Percentiles rank a stretch among this genome's conserved stretches.
phyloP scores from a whole-genome alignment of 1,140 invertebrate genomes.

The Oppia nitens region DNA sequence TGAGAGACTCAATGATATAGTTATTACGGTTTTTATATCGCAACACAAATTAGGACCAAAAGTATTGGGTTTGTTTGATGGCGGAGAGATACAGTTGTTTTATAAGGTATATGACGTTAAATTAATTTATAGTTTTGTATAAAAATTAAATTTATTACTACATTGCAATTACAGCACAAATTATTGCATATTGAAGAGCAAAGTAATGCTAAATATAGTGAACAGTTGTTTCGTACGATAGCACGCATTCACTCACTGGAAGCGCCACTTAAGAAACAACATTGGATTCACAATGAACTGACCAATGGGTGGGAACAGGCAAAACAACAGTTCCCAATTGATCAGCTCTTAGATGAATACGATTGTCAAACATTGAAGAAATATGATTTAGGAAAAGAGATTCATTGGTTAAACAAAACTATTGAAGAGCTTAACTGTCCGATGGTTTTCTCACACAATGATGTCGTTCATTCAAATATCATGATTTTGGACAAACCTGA shows the following conservation, averaged over 20 bases:
- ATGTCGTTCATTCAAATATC: too few species aligned
- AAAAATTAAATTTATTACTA: background rate
- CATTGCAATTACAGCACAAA: background rate
- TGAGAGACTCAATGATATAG: conserved; percentile 8
- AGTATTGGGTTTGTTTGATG: conserved; percentile 3
- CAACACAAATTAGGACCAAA: conserved; percentile 2
- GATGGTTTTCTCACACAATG: too few species aligned
- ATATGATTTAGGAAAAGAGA: background rate
- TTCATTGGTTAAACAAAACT: background rate
- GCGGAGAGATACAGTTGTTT: background rate
- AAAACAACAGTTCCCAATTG: background rate
- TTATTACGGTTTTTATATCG: background rate
- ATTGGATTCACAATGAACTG: background rate
- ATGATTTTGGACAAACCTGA: too few species aligned
- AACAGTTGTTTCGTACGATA: background rate
- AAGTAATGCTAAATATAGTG: background rate
- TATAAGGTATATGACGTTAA: background rate
- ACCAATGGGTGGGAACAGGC: background rate
- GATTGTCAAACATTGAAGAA: background rate
- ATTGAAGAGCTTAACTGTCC: background rate
- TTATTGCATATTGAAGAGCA: conserved; percentile 1
- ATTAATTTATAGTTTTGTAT: background rate
- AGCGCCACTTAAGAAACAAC: conserved; percentile 1
- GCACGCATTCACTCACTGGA: conserved; percentile 1
- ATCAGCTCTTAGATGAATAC: background rate